Evolutionary conservation across 1,140 invertebrate species (phyloP), one percentile per base, ranked within the genome.

Genomic region (Eubasilissa regina): DNA sequence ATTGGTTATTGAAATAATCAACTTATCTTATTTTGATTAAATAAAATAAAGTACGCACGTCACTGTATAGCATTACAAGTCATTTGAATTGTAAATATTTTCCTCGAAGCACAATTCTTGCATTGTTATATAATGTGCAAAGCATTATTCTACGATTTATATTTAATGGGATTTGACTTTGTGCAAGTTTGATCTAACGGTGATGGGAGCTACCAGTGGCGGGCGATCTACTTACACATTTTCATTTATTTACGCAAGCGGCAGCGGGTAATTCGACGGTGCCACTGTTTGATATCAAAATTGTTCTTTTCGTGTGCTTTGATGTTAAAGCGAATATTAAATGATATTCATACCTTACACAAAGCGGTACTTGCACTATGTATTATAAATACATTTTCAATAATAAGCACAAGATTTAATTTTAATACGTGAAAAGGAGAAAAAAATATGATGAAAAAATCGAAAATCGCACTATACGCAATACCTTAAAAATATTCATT

Each of bases 1-100:
- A n/a, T n/a, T n/a, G n/a, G n/a, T n/a, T n/a, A n/a, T n/a, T n/a
- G n/a, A n/a, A n/a, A n/a, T n/a, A n/a, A n/a, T n/a, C n/a, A 35
- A 35, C 1, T 35, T 3, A 35, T 35, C 25, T 35, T 35, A 35
- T 35, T 35, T 35, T n/a, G 1, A 35, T 35, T 35, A 6, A n/a
- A 1, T 35, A 35, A 35, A 35, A 35, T 35, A 6, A 35, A 6
- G 6, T 3, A 6, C 25, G 25, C 25, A 35, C 25, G 25, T 35
- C 25, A 35, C 25, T 35, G 25, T 6, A 35, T 35, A 6, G 25
- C 48, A 51, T 13, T 51, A 51, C 1, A 15, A 8, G n/a, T 64
- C 60, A 64, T 64, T 64, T 44, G 12, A 64, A 64, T 43, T 64
- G 60, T 64, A 64, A 64, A 64, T 64, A 64, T 43, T 64, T 64